A percentile compares a stretch with the other conserved stretches of the same genome.
Conservation (phyloP, 2,888 invertebrate genomes). For the Acanthococcus lagerstroemiae region DNA sequence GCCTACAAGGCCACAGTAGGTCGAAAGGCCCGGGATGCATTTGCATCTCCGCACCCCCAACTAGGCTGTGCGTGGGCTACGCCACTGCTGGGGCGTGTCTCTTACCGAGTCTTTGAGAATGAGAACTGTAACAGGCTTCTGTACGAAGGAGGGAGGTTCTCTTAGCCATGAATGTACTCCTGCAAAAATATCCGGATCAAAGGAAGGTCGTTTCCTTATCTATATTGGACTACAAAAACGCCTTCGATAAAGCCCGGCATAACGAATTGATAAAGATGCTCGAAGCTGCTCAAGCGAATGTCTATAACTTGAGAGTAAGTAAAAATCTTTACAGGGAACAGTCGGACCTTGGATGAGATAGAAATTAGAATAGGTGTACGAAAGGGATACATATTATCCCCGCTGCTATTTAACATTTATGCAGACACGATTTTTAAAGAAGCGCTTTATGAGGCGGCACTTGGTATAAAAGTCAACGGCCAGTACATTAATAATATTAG, state of each 20-base stretch:
- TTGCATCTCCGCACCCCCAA: too few relatives aligned
- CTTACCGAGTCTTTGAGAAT: too few relatives aligned
- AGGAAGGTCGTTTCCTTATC: not conserved
- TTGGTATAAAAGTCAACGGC: not conserved
- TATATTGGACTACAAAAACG: not conserved
- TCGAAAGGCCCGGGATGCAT: too few relatives aligned
- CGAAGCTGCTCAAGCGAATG: not conserved
- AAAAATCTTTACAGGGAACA: not conserved
- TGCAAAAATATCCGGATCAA: not conserved
- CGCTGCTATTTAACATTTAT: not conserved
- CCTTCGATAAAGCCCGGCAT: not conserved
- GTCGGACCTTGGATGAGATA: not conserved
- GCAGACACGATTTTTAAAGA: not conserved
- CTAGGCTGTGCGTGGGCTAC: too few relatives aligned
- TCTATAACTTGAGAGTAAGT: not conserved
- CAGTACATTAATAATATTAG: not conserved
- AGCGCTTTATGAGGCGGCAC: not conserved
- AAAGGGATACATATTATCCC: not conserved
- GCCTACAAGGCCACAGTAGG: too few relatives aligned
- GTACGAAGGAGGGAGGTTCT: not conserved
- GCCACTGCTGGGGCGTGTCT: too few relatives aligned
- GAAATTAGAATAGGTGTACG: not conserved
- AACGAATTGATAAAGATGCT: not conserved
- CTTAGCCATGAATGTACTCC: not conserved
- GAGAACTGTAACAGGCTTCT: too few relatives aligned